Conservation (phyloP, 2,113 vertebrate species). For the Cervus canadensis region DNA sequence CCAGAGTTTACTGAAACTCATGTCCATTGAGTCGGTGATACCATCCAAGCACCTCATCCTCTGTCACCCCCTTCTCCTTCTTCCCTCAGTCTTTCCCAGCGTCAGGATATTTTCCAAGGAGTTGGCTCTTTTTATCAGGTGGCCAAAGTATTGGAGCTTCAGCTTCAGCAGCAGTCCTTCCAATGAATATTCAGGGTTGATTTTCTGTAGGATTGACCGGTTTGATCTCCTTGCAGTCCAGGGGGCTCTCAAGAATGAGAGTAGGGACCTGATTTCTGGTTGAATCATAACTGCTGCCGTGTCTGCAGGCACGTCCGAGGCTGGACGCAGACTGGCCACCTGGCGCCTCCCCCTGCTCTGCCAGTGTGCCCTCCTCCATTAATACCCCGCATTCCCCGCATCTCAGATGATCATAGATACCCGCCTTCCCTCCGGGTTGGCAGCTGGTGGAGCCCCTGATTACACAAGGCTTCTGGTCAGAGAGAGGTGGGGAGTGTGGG, state of each 20-base stretch:
- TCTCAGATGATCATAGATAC: constrained; percentile 57
- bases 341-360: constrained; percentile 62
- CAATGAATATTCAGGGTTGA: background rate
- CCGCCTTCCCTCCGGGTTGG: constrained; percentile 63
- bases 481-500: background rate
- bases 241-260: background rate
- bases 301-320: background rate
- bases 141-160: background rate
- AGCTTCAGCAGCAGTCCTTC: background rate
- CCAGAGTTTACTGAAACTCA: background rate
- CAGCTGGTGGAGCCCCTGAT: constrained; percentile 60
- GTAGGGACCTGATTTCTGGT: background rate
- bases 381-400: constrained; percentile 44
- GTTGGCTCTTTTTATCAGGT: background rate
- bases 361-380: constrained; percentile 18
- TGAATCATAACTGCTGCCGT: background rate
- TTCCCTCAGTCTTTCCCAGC: background rate
- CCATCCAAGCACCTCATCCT: background rate
- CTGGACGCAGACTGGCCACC: constrained; percentile 38
- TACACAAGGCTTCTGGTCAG: background rate
- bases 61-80: background rate
- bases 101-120: background rate
- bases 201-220: background rate
- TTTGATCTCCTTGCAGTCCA: background rate
- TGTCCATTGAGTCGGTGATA: background rate